Evolutionary conservation across 1,140 invertebrate genomes (phyloP), one percentile per base, ranked within the genome.

Genomic region (Drosophila yakuba): DNA sequence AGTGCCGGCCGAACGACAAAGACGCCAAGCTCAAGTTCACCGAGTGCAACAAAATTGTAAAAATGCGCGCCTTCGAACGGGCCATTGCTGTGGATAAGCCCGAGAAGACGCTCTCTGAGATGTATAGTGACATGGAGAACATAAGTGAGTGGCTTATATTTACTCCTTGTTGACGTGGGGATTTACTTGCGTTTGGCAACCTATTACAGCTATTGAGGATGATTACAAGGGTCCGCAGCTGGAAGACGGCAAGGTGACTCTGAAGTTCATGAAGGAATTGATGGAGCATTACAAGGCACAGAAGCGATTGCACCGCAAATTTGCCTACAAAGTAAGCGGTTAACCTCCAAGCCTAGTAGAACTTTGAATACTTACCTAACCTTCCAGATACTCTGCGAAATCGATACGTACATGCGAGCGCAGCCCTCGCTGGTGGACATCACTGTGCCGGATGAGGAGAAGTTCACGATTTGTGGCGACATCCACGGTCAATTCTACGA

Each of bases 381-480:
- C 83, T 94, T 94, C 45, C 93, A 98, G 97, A 99, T 99, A 82
- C 93, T 99, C 59, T 93, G 99, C 69, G 97, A 99, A 90, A 95
- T 98, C 11, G 97, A 98, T 92, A 93, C 95, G 25, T 96, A 96
- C 84, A 97, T 99, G 83, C 95, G 95, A 93, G 94, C 94, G 58
- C 96, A 97, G 89, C 96, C 98, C 36, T 97, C 97, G 44, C 93
- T 99, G 71, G 95, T 99, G 0, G 97, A 99, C 91, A 96, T 99
- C 48, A 94, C 94, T 68, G 96, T 99, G 76, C 95, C 96, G 7
- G 96, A 97, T 92, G 95, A 97, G 45, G 94, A 95, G 51, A 99
- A 99, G 94, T 99, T 99, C 93, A 99, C 99, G 35, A 96, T 99
- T 55, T 99, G 99, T 93, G 99, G 99, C n/a, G 99, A 99, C 93